A percentile compares a stretch with the other conserved stretches of the same genome.
phyloP scores from a whole-genome alignment of 1,140 invertebrate genomes.

The Daktulosphaira vitifoliae region DNA sequence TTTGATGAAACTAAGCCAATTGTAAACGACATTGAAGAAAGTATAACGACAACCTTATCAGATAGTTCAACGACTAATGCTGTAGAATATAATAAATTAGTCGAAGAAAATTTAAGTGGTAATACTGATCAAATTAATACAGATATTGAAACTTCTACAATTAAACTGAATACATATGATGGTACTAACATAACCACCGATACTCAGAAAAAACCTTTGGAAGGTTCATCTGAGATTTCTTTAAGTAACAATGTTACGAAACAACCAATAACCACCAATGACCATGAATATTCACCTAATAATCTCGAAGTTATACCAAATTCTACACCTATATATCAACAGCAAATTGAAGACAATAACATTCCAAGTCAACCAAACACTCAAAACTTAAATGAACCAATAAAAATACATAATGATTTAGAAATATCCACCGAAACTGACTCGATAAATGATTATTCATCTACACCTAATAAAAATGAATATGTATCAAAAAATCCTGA shows the following conservation, averaged over 20 bases:
- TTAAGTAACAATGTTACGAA: background rate
- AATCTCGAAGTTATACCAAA: background rate
- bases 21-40: background rate
- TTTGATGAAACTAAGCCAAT: background rate
- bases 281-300: background rate
- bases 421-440: background rate
- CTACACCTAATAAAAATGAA: background rate
- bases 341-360: background rate
- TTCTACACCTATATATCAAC: slow-evolving; percentile 1
- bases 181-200: too few species aligned
- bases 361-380: background rate
- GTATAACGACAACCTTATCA: too few species aligned
- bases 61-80: too few species aligned
- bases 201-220: too few species aligned
- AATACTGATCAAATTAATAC: too few species aligned
- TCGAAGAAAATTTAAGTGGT: too few species aligned
- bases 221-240: background rate
- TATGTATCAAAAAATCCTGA: background rate
- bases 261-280: background rate
- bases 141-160: too few species aligned
- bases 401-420: background rate
- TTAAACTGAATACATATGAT: too few species aligned
- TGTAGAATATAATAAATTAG: too few species aligned
- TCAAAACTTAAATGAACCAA: background rate
- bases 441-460: too few species aligned